These are phyloP conservation scores for Pantherophis alleghaniensis DNA, from an alignment of 2,797 vertebrate genomes.

Conservation along the genomic window DNA sequence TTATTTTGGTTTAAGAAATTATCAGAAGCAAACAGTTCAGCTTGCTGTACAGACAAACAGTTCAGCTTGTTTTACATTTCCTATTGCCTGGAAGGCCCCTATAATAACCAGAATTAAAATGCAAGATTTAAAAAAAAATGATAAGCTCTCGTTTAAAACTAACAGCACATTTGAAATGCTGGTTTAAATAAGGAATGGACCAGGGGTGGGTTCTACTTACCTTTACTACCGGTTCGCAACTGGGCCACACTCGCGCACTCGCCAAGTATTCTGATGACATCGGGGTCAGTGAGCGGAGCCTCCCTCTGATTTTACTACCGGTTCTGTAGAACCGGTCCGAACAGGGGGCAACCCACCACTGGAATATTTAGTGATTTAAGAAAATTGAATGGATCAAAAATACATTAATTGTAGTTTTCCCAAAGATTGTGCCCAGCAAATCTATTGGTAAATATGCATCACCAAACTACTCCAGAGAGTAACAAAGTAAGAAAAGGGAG, in stretches of 20 bases:
- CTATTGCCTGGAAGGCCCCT: background rate
- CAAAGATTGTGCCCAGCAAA: background rate
- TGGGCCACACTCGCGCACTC: too few relatives aligned
- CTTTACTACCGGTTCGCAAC: too few relatives aligned
- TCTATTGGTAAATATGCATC: background rate
- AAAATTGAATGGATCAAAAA: background rate
- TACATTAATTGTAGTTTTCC: background rate
- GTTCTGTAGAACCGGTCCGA: too few relatives aligned
- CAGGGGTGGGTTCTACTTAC: background rate
- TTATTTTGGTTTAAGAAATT: background rate
- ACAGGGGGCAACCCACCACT: too few relatives aligned
- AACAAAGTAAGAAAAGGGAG: background rate
- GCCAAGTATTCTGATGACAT: too few relatives aligned
- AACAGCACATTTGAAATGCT: background rate
- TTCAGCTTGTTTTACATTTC: background rate
- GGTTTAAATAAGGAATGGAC: background rate
- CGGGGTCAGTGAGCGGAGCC: too few relatives aligned
- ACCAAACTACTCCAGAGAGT: background rate
- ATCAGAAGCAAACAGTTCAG: background rate
- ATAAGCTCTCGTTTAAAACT: background rate
- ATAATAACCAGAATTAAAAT: background rate
- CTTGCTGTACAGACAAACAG: background rate
- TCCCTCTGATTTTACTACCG: too few relatives aligned
- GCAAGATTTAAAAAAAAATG: background rate
- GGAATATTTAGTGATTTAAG: background rate